Evolutionary conservation across 2,797 vertebrate genomes (phyloP).

Genomic region (Rhinophrynus dorsalis): DNA sequence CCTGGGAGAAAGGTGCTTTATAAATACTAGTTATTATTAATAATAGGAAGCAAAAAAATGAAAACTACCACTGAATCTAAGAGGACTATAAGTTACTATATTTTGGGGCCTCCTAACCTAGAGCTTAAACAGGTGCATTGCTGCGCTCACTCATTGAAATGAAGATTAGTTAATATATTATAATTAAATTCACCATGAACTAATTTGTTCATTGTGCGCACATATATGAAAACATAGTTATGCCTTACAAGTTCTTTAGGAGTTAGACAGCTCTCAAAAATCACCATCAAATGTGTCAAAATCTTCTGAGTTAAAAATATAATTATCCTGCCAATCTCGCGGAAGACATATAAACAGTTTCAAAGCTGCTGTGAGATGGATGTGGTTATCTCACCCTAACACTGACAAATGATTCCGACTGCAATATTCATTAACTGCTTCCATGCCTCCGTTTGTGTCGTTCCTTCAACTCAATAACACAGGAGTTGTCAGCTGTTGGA

Average conservation of each 20-base stretch:
- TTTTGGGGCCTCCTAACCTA: too few species aligned
- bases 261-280: constrained; percentile 23
- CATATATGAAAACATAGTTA: not conserved
- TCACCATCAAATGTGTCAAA: constrained; percentile 40
- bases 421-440: too few species aligned
- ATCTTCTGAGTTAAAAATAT: constrained; percentile 28
- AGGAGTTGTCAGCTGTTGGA: too few species aligned
- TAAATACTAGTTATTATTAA: too few species aligned
- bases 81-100: too few species aligned
- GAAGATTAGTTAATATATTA: constrained; percentile 28
- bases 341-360: not conserved
- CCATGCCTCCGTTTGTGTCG: too few species aligned
- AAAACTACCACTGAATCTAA: too few species aligned
- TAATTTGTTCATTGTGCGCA: constrained; percentile 18
- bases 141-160: not conserved
- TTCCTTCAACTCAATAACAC: too few species aligned
- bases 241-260: not conserved
- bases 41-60: too few species aligned
- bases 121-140: not conserved
- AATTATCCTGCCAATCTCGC: constrained; percentile 25
- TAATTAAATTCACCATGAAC: constrained; percentile 36
- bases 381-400: too few species aligned
- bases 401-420: too few species aligned
- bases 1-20: too few species aligned
- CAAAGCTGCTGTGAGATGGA: not conserved